Evolutionary conservation across 2,888 invertebrate genomes (phyloP).

Genomic region (Sesamia inferens): DNA sequence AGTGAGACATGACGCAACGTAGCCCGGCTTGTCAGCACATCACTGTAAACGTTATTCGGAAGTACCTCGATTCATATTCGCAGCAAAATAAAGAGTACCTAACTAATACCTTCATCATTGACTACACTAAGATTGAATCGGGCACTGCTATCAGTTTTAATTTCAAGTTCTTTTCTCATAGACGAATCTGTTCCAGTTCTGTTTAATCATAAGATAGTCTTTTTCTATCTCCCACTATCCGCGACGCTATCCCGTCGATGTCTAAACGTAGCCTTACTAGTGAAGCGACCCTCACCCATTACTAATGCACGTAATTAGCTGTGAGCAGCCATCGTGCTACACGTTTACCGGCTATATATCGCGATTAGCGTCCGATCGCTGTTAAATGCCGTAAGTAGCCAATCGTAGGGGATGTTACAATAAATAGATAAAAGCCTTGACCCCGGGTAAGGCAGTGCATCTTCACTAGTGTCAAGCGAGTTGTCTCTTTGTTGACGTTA

Average conservation of each 20-base stretch:
- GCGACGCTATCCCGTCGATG: background rate
- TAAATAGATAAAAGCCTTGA: slow-evolving; percentile 78
- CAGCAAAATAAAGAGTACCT: too few relatives aligned
- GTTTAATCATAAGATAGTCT: background rate
- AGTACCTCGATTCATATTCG: too few relatives aligned
- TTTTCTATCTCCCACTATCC: background rate
- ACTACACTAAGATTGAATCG: too few relatives aligned
- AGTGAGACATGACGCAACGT: too few relatives aligned
- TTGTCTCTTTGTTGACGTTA: slow-evolving; percentile 59
- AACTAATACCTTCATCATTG: too few relatives aligned
- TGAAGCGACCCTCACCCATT: slow-evolving; percentile 75
- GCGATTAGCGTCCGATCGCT: slow-evolving; percentile 83
- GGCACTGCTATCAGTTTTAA: too few relatives aligned
- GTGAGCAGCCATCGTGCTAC: slow-evolving; percentile 79
- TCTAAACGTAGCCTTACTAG: slow-evolving; percentile 31
- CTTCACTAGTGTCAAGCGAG: slow-evolving; percentile 84
- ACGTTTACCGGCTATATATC: slow-evolving; percentile 83
- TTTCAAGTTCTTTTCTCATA: too few relatives aligned
- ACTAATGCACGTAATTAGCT: slow-evolving; percentile 88
- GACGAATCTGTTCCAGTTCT: background rate
- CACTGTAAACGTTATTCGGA: too few relatives aligned
- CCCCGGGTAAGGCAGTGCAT: slow-evolving; percentile 72
- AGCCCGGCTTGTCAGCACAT: too few relatives aligned
- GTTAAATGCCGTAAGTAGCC: slow-evolving; percentile 79
- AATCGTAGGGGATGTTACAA: slow-evolving; percentile 70